phyloP scores from a whole-genome alignment of 2,797 vertebrate species.

The Esox masquinongy region DNA sequence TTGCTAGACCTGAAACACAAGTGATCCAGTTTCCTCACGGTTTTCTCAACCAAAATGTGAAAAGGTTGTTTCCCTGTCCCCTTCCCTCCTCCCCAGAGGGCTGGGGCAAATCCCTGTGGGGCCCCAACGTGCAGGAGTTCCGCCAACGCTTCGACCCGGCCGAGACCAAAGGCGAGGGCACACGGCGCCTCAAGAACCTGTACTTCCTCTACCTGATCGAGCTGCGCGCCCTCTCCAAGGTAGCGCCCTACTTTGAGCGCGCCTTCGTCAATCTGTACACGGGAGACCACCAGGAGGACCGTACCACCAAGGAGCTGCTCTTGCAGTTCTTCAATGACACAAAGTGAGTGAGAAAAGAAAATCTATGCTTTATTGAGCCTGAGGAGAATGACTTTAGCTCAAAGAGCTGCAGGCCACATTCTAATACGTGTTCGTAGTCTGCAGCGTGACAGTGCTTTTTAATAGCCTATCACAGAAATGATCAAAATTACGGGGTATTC shows the following conservation, averaged over 20 bases:
- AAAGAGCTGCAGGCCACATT: no score
- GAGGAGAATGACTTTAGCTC: not conserved
- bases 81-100: conserved; percentile 74
- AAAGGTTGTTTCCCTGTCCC: not conserved
- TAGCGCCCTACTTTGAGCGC: conserved; percentile 90
- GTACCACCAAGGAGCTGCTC: conserved; percentile 85
- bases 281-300: conserved; percentile 83
- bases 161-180: conserved; percentile 93
- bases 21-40: no score
- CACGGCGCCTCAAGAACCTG: conserved; percentile 90
- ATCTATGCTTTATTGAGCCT: not conserved
- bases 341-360: conserved; percentile 71
- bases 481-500: no score
- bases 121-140: conserved; percentile 90
- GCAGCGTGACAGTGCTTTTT: no score
- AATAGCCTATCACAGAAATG: no score
- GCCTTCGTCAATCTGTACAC: conserved; percentile 91
- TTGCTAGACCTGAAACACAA: no score
- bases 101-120: conserved; percentile 88
- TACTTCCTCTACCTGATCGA: conserved; percentile 96
- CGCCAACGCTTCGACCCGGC: conserved; percentile 82
- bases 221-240: conserved; percentile 91
- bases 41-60: no score
- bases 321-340: conserved; percentile 87
- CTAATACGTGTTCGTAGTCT: no score